Evolutionary conservation across 2,113 vertebrate genomes (phyloP).

Genomic region (Pelecanus crispus): DNA sequence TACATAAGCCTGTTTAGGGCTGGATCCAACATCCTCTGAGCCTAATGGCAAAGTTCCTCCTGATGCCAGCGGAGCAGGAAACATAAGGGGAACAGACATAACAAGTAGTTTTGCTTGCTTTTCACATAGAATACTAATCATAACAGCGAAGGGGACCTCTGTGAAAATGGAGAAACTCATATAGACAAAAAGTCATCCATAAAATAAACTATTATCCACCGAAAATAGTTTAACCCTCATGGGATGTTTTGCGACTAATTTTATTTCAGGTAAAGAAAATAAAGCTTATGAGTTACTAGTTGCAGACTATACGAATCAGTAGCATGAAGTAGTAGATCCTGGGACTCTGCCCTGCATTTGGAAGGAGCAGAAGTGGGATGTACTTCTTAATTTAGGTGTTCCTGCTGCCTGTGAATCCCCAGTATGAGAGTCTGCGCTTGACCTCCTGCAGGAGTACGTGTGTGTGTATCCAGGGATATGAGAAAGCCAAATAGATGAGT

Average conservation of each 20-base stretch:
- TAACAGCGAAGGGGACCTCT: not conserved
- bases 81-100: not conserved
- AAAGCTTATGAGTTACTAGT: not conserved
- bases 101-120: not conserved
- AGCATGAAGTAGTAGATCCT: not conserved
- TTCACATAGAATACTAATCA: not conserved
- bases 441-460: not conserved
- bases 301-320: not conserved
- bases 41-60: not conserved
- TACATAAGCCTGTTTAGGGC: not conserved
- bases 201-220: not conserved
- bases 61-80: constrained; percentile 2
- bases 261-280: not conserved
- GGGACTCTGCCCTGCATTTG: not conserved
- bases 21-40: not conserved
- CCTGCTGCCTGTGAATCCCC: not conserved
- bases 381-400: not conserved
- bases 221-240: not conserved
- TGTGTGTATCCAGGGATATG: not conserved
- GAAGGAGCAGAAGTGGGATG: not conserved
- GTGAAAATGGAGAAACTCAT: not conserved
- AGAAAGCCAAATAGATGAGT: not conserved
- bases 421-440: not conserved
- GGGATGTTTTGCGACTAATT: not conserved
- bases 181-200: not conserved